These are phyloP conservation scores for Celastrina argiolus DNA, from an alignment of 2,888 invertebrate genomes.

Conservation along the genomic window DNA sequence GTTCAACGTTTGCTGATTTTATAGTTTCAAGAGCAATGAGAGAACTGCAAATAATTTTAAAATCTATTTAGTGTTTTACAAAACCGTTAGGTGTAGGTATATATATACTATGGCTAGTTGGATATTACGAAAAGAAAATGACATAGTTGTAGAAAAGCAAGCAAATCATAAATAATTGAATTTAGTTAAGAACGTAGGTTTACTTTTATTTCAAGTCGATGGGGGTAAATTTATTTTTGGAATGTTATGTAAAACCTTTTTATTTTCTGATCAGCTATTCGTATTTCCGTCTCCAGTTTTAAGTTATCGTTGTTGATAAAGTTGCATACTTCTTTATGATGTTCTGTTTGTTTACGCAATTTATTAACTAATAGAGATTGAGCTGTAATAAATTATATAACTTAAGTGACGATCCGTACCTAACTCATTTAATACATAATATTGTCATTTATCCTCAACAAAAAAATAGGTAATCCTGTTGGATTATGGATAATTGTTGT, in stretches of 20 bases:
- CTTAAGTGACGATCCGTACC: not conserved
- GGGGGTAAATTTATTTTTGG: not conserved
- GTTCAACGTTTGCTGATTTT: conserved; percentile 51
- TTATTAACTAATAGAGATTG: conserved; percentile 53
- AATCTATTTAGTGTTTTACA: not conserved
- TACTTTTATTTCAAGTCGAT: not conserved
- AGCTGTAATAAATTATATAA: conserved; percentile 46
- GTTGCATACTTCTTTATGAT: conserved; percentile 47
- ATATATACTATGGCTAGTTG: no score
- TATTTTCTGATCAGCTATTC: conserved; percentile 52
- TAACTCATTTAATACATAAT: no score
- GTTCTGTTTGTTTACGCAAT: conserved; percentile 48
- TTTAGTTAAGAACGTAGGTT: not conserved
- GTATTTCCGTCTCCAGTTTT: conserved; percentile 56
- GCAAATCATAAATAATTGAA: no score
- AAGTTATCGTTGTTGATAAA: conserved; percentile 50
- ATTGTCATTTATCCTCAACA: no score
- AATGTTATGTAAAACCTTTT: conserved; percentile 43
- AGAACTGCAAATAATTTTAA: conserved; percentile 42
- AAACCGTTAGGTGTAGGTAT: no score
- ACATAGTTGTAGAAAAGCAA: no score
- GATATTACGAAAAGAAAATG: no score
- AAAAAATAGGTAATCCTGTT: no score
- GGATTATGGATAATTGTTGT: no score
- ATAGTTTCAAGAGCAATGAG: conserved; percentile 48